A percentile compares a stretch with the other conserved stretches of the same genome.
These are phyloP conservation scores for Napeogenes sylphis DNA, from an alignment of 2,888 invertebrate species.

Conservation along the genomic window DNA sequence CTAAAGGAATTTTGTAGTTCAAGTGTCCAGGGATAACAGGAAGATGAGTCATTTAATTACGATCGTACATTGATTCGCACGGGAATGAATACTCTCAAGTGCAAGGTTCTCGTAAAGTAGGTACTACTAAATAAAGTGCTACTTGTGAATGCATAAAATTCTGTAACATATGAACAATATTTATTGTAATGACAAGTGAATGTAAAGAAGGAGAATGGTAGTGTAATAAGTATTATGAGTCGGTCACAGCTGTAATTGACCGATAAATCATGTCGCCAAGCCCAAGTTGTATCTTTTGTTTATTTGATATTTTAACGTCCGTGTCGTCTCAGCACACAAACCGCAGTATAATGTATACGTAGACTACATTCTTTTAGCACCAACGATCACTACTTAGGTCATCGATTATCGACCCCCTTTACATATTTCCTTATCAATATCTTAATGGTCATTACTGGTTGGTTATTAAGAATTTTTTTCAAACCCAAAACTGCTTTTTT, in stretches of 20 bases:
- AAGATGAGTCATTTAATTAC: constrained; percentile 11
- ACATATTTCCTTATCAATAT: constrained; percentile 16
- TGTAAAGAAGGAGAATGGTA: too few relatives aligned
- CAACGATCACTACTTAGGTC: constrained; percentile 8
- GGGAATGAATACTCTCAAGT: neutral
- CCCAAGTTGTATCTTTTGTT: too few relatives aligned
- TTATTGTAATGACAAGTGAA: too few relatives aligned
- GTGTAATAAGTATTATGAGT: too few relatives aligned
- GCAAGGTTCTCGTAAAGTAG: neutral
- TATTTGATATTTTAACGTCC: too few relatives aligned
- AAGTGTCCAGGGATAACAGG: constrained; percentile 14
- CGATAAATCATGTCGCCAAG: too few relatives aligned
- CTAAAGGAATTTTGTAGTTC: constrained; percentile 18
- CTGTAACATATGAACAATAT: too few relatives aligned
- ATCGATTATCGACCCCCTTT: constrained; percentile 22
- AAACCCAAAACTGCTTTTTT: too few relatives aligned
- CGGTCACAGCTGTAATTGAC: too few relatives aligned
- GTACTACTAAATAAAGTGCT: neutral
- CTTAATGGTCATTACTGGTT: neutral
- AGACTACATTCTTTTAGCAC: neutral
- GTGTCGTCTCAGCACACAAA: neutral
- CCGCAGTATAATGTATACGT: neutral
- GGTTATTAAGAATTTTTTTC: too few relatives aligned
- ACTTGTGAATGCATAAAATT: too few relatives aligned
- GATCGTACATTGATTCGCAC: constrained; percentile 14